Evolutionary conservation across 1,140 invertebrate species (phyloP), one percentile per base, ranked within the genome.

Genomic region (Diplogasteroides magnus): DNA sequence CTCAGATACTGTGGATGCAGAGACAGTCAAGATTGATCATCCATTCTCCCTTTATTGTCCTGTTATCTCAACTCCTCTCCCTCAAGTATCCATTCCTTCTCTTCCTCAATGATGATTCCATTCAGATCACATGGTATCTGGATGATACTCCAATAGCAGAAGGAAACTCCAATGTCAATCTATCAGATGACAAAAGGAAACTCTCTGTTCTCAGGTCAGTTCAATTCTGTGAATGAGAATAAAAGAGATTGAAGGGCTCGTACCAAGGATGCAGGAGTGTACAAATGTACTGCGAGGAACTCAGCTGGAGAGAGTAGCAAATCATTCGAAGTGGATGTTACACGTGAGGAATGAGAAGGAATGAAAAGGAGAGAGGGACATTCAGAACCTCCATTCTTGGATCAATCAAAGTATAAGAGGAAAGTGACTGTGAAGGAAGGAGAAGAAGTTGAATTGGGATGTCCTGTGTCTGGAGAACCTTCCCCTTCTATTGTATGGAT

Each of bases 271-370:
- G 67, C 73, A 13, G 84, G 83, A 1, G 68, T 70, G 11, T 85
- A 85, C 71, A 80, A 72, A 60, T 85, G 84, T 74, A 74, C 74
- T 59, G 84, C 83, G 2, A 75, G 77, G 11, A 86, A 86, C 76
- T 74, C 75, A 31, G 84, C 84, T 31, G 85, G 85, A 19, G 72
- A 80, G 29, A 74, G 78, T 3, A 75, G 71, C 27, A 74, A 83
- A 11, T 64, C 74, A 3, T 85, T 82, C 69, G 68, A 83, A 56
- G 65, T 75, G 2, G 63, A 77, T 58, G 67, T 77, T n/a, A 55
- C 65, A 15, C 69, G 82, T 83, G 66, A 57, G 64, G 31, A n/a
- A n/a, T n/a, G n/a, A n/a, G n/a, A n/a, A n/a, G n/a, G n/a, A n/a
- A n/a, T n/a, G n/a, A n/a, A n/a, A n/a, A n/a, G n/a, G n/a, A n/a